phyloP scores from a whole-genome alignment of 2,797 vertebrate genomes.

The Rhabdophis nuchalis region DNA sequence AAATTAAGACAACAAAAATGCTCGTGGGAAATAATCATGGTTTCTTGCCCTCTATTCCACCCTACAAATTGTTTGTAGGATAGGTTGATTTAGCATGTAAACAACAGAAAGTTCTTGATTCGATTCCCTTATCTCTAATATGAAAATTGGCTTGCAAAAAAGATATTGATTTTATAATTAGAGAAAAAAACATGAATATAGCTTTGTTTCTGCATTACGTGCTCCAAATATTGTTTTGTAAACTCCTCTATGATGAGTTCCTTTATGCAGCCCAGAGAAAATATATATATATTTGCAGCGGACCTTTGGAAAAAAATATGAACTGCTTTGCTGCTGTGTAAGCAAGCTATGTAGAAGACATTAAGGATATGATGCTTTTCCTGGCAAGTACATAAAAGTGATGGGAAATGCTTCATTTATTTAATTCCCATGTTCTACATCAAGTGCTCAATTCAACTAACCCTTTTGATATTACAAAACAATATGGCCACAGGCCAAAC shows the following conservation, averaged over 20 bases:
- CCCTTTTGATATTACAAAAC: background rate
- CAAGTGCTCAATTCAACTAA: background rate
- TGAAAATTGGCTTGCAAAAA: background rate
- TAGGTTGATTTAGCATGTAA: background rate
- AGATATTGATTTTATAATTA: background rate
- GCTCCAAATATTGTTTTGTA: background rate
- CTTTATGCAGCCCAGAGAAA: background rate
- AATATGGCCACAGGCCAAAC: background rate
- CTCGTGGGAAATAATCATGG: background rate
- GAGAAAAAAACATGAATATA: background rate
- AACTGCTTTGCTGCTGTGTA: background rate
- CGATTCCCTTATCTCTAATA: background rate
- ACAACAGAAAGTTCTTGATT: background rate
- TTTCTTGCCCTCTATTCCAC: background rate
- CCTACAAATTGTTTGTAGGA: background rate
- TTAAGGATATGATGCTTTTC: background rate
- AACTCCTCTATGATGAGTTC: background rate
- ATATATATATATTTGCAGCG: background rate
- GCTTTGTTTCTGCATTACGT: background rate
- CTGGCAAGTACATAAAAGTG: background rate
- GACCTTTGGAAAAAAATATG: background rate
- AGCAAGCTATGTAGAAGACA: background rate
- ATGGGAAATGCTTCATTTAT: background rate
- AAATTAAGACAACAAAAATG: background rate
- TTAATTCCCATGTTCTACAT: background rate